Base-by-base conservation (phyloP, 2,888 invertebrate species). In the Trachelus troglodyta region DNA sequence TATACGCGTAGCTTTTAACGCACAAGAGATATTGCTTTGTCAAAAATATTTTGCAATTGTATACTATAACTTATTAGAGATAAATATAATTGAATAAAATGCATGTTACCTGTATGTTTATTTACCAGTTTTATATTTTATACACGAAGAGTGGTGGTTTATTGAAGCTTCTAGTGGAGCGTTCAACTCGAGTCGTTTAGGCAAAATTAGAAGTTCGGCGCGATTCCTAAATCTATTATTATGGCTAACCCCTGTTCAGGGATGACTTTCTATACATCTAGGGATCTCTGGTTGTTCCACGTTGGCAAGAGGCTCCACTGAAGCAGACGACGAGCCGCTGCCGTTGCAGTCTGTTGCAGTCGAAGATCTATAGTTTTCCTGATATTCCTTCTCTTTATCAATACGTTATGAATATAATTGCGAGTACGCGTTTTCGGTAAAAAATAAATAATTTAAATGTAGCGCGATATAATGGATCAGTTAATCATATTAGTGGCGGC, bases 401-500 rank as follows among this genome's bases (percentile, higher is more conserved):
- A 56, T 23, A 56, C 56, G 23, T 23, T 56, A 56, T 56, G 56
- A 56, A 56, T 56, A 23, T 6, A 56, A 56, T 9, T 23, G 56
- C 9, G 23, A 9, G 56, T 9, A 23, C 56, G 23, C 23, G 56
- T 56, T 56, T 56, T 56, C 23, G 56, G 23, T 56, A 23, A 56
- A 56, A 23, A 23, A 56, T 23, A 9, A 56, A 56, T 56, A 9
- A 56, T 0, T 56, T 56, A 56, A 56, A 75, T 75, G 75, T 75
- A 75, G 75, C 33, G 23, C 9, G 23, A 30, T n/a, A 91, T 90
- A 86, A 96, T 97, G 96, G 95, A 95, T 91, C 94, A 95, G 89
- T 92, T 96, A 91, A 92, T 96, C 87, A 94, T 96, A 90, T 92
- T 96, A 84, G 93, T 96, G 86, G 96, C 96, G 80, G 94, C 95